phyloP scores from a whole-genome alignment of 1,140 invertebrate genomes.

The Acromyrmex echinatior region DNA sequence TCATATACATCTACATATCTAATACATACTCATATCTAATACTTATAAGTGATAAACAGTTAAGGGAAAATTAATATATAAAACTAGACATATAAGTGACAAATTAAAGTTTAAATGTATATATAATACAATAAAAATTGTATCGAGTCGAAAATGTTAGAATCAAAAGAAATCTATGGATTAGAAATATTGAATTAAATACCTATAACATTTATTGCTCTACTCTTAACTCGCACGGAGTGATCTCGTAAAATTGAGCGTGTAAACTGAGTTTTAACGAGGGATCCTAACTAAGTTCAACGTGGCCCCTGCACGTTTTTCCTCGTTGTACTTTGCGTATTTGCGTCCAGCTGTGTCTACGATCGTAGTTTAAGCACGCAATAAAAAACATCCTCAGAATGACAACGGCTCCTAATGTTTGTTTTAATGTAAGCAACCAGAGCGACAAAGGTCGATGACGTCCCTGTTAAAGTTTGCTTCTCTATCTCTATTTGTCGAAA shows the following conservation, averaged over 20 bases:
- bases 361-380: constrained; percentile 37
- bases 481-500: not conserved
- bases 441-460: constrained; percentile 43
- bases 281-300: constrained; percentile 51
- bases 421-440: constrained; percentile 40
- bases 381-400: constrained; percentile 53
- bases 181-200: constrained; percentile 28
- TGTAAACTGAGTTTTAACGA: constrained; percentile 61
- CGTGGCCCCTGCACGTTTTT: constrained; percentile 9
- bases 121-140: not conserved
- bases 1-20: not conserved
- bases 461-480: constrained; percentile 20
- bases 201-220: constrained; percentile 30
- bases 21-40: no score
- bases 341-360: constrained; percentile 62
- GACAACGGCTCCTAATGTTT: constrained; percentile 35
- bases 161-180: not conserved
- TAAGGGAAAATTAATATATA: not conserved
- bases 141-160: not conserved
- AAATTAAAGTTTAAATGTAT: not conserved
- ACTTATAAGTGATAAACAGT: not conserved
- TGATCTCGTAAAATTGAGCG: constrained; percentile 54
- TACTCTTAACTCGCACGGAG: constrained; percentile 2
- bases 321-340: constrained; percentile 36
- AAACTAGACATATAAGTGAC: not conserved